Base-by-base conservation (phyloP, 2,113 vertebrate genomes). In the Regulus satrapa region DNA sequence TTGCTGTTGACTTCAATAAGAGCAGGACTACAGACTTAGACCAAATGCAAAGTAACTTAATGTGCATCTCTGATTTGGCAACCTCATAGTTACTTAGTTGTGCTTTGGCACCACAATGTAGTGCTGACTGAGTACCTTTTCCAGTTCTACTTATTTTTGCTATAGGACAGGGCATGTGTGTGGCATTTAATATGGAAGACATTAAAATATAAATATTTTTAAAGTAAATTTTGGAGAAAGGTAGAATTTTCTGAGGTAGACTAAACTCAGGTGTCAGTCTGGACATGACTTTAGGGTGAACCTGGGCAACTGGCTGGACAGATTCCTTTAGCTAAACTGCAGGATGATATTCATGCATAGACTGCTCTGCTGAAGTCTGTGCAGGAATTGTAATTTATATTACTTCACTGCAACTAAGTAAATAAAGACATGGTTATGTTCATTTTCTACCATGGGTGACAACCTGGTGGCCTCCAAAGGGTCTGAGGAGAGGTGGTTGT, bases 351-450 rank as follows among this genome's bases (percentile, higher is more conserved):
- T 89, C 54, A 4, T 36, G 16, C 5, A 0, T n/a, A 31, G 24
- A 40, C 26, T 4, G 8, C 51, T 41, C 26, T 56, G 25, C 31
- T 75, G 52, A 74, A 41, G 3, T 64, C 38, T 80, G 58, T 40
- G 17, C 20, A 52, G 28, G 15, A 32, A 7, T 9, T 92, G 8
- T 58, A 46, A 28, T 71, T 92, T 45, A 9, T 32, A 13, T 67
- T 89, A 40, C 8, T 85, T 89, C 1, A 1, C 23, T 1, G n/a
- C 36, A 82, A 34, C 38, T 85, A 32, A 64, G 36, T 24, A 48
- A 58, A 55, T 46, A 71, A 63, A 68, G 41, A 64, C 17, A 14
- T 18, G 11, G 7, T 45, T 0, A 0, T 43, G 8, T 32, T 86
- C 6, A 23, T 81, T 41, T 56, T 78, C 84, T 63, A 21, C 52